Conservation (phyloP, 2,797 vertebrate genomes). For the Austrolebias charrua region DNA sequence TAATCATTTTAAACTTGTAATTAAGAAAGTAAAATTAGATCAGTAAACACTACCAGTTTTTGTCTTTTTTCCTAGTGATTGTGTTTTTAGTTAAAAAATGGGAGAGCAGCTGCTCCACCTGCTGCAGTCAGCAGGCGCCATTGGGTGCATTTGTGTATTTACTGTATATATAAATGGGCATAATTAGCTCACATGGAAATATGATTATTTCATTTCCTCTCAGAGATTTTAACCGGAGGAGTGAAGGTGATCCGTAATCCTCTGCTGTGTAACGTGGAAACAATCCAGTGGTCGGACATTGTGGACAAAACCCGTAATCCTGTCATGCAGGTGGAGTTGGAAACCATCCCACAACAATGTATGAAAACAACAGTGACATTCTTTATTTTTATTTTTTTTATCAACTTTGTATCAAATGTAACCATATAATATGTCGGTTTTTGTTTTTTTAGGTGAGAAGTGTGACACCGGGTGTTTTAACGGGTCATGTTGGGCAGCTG, state of each 20-base stretch:
- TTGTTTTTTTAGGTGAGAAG: conserved; percentile 76
- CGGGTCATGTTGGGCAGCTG: conserved; percentile 88
- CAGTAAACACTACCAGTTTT: too few relatives aligned
- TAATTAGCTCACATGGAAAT: not conserved
- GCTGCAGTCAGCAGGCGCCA: too few relatives aligned
- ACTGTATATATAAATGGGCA: too few relatives aligned
- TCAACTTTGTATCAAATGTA: not conserved
- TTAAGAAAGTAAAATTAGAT: too few relatives aligned
- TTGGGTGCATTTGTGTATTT: too few relatives aligned
- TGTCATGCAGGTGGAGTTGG: conserved; percentile 37
- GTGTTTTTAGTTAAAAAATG: too few relatives aligned
- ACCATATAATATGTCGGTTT: conserved; percentile 15
- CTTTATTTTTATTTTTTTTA: too few relatives aligned
- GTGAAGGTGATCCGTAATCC: conserved; percentile 85
- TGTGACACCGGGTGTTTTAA: conserved; percentile 84
- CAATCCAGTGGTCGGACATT: conserved; percentile 89
- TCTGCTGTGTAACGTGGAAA: conserved; percentile 84
- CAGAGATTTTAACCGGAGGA: conserved; percentile 90
- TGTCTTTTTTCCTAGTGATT: too few relatives aligned
- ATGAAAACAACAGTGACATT: not conserved
- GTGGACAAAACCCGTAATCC: conserved; percentile 63
- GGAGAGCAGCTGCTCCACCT: too few relatives aligned
- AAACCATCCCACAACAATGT: conserved; percentile 37
- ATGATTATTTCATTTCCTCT: not conserved
- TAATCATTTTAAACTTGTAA: too few relatives aligned